Evolutionary conservation across 2,888 invertebrate species (phyloP), one percentile per base, ranked within the genome.

Genomic region (Drosophila pegasa): DNA sequence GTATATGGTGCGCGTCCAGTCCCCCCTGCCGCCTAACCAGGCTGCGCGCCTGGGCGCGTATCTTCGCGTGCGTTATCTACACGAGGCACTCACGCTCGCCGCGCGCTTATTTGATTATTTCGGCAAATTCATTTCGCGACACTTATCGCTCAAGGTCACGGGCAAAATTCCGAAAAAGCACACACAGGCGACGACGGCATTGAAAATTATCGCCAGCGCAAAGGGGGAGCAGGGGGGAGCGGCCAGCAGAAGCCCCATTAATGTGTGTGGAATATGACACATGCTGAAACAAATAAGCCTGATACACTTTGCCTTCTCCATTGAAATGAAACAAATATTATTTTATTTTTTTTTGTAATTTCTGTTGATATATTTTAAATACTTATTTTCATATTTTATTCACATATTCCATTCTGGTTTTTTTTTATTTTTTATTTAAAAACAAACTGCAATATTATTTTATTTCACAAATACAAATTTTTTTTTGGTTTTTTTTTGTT

Each of bases 71-170:
- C 57, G 77, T 80, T 81, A 81, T 81, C 78, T 72, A 55, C 76
- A 82, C 73, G 68, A 64, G 80, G 60, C 64, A 73, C 73, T 65
- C 74, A 50, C 68, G 52, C 77, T 62, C 50, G 50, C n/a, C 35
- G 20, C 20, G 33, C 62, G 64, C 67, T 71, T 78, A 80, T 86
- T 78, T 88, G 75, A 84, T 84, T 86, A 84, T 84, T 84, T 84
- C 67, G 84, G 73, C 87, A 80, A 88, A 88, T 86, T 87, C 75
- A 78, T 88, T 87, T 88, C 60, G 81, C 81, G 75, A 87, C 75
- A 81, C 81, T 86, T 90, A 89, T 89, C 90, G 88, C 75, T 88
- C 89, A 89, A 89, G 90, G 89, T 90, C 90, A 90, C 87, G 84
- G 89, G 80, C 89, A 78, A 86, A 89, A 87, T 89, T 80, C 77